A percentile compares a stretch with the other conserved stretches of the same genome.
Conservation (phyloP, 1,140 invertebrate species). For the Melanaphis sacchari region DNA sequence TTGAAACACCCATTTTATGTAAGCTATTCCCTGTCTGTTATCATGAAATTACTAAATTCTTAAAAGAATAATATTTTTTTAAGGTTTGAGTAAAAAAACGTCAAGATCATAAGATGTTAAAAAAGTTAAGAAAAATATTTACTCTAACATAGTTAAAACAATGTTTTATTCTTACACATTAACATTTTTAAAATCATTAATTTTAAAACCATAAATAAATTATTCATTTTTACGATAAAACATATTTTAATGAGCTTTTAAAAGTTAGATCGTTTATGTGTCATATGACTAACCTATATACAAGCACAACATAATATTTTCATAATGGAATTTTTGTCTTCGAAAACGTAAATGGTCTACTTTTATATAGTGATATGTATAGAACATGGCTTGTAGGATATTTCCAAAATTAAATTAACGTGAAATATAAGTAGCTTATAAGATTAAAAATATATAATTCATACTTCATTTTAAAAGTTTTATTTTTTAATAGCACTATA, state of each 20-base stretch:
- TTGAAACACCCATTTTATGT: not conserved
- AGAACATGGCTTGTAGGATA: not conserved
- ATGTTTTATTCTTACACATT: not conserved
- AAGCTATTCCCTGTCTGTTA: not conserved
- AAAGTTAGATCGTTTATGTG: not conserved
- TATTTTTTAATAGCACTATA: constrained; percentile 10
- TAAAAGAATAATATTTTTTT: not conserved
- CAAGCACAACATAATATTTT: not conserved
- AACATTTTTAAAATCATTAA: constrained; percentile 15
- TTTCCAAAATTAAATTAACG: not conserved
- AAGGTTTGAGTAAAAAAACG: not conserved
- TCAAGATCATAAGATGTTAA: not conserved
- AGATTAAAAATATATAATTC: constrained; percentile 13
- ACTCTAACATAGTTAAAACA: not conserved
- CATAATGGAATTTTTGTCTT: not conserved
- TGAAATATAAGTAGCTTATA: constrained; percentile 4
- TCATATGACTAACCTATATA: not conserved
- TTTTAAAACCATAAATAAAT: not conserved
- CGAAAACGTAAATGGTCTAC: not conserved
- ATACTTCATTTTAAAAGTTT: not conserved
- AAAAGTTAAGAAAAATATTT: not conserved
- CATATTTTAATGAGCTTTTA: not conserved
- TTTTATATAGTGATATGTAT: not conserved
- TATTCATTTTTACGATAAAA: not conserved
- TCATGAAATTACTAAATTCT: not conserved